Evolutionary conservation across 2,797 vertebrate genomes (phyloP).

Genomic region (Propithecus perrieri): DNA sequence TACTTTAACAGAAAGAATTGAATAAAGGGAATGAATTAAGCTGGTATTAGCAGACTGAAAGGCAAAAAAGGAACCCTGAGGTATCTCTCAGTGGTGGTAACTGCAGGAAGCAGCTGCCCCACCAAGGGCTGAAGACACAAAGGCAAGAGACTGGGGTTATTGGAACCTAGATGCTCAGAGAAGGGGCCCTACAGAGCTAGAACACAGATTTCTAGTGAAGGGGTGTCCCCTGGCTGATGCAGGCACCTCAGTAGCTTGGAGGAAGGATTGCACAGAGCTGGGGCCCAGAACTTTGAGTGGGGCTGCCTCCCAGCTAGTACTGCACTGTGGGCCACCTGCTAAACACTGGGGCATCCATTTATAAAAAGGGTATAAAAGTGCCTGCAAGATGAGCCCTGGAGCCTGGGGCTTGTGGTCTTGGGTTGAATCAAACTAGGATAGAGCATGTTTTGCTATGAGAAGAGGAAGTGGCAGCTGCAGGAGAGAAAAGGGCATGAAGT

Average conservation of each 20-base stretch:
- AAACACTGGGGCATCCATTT: not conserved
- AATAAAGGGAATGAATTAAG: conserved; percentile 49
- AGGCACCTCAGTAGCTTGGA: not conserved
- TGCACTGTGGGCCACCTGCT: no score
- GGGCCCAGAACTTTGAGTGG: not conserved
- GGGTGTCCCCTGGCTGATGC: not conserved
- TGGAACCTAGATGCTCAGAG: not conserved
- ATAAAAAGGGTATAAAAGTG: no score
- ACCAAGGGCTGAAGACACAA: not conserved
- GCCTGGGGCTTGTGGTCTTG: not conserved
- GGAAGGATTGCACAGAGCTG: not conserved
- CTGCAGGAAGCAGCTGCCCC: not conserved
- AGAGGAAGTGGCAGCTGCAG: not conserved
- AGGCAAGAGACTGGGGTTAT: not conserved
- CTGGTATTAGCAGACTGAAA: not conserved
- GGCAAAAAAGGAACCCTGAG: not conserved
- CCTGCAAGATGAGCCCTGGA: not conserved
- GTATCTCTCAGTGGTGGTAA: not conserved
- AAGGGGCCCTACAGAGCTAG: not conserved
- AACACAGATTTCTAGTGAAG: not conserved
- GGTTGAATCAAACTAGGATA: not conserved
- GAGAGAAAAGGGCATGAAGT: not conserved
- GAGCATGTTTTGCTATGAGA: not conserved
- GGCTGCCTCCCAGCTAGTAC: not conserved
- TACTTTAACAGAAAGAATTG: conserved; percentile 67